These are phyloP conservation scores for Hypsibius dujardini DNA, from an alignment of 1,140 invertebrate species.

Conservation along the genomic window DNA sequence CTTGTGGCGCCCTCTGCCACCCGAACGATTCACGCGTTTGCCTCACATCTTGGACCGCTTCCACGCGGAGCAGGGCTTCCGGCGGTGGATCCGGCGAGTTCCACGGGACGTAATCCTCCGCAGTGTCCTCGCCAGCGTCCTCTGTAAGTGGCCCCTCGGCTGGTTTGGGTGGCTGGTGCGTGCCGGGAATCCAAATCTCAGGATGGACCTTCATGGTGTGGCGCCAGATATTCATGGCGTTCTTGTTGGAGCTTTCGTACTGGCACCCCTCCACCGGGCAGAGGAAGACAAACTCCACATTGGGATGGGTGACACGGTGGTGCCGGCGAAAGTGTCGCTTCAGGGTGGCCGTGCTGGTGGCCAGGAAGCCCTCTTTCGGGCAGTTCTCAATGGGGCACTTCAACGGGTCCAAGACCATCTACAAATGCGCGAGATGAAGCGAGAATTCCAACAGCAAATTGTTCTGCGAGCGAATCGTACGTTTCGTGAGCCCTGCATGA, in stretches of 20 bases:
- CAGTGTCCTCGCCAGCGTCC: background rate
- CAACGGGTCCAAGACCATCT: slow-evolving; percentile 8
- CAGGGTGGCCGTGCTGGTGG: background rate
- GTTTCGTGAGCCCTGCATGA: slow-evolving; percentile 1
- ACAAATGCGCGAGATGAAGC: background rate
- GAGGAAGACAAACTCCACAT: background rate
- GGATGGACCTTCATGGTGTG: background rate
- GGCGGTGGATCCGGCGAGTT: background rate
- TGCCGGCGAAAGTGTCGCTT: slow-evolving; percentile 1
- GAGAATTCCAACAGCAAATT: too few relatives aligned
- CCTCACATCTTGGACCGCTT: background rate
- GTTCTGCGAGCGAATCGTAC: background rate
- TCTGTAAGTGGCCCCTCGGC: background rate
- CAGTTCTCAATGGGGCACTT: background rate
- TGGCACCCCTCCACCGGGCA: background rate
- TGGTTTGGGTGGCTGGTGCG: background rate
- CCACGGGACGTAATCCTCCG: background rate
- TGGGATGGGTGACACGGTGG: slow-evolving; percentile 1
- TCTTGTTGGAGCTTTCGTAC: background rate
- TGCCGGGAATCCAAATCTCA: background rate
- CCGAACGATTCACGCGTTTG: too few relatives aligned
- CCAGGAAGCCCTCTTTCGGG: background rate
- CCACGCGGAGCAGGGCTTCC: background rate
- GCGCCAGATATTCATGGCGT: slow-evolving; percentile 6
- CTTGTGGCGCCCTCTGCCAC: too few relatives aligned